These are phyloP conservation scores for Ecliptopera silaceata DNA, from an alignment of 2,888 invertebrate genomes.

Conservation along the genomic window DNA sequence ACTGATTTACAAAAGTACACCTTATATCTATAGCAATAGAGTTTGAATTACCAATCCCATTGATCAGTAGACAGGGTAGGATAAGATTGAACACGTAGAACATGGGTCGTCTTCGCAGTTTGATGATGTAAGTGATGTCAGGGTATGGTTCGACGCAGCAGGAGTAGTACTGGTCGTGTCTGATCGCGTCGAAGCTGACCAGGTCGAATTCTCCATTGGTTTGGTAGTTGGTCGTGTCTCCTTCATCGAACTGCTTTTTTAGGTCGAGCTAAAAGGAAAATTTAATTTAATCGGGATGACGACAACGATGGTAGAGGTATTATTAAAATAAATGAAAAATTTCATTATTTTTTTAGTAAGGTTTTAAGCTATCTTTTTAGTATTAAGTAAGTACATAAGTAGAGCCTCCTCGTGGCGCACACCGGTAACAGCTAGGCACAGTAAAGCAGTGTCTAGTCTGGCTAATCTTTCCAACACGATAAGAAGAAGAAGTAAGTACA, in stretches of 20 bases:
- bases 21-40: not conserved
- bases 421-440: too few species aligned
- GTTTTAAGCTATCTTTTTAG: too few species aligned
- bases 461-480: too few species aligned
- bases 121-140: slow-evolving; percentile 92
- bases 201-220: slow-evolving; percentile 96
- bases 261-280: slow-evolving; percentile 84
- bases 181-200: slow-evolving; percentile 88
- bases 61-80: slow-evolving; percentile 92
- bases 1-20: too few species aligned
- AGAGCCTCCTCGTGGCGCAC: too few species aligned
- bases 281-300: not conserved
- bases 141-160: slow-evolving; percentile 93
- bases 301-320: too few species aligned
- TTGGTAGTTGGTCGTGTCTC: slow-evolving; percentile 94
- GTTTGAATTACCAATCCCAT: slow-evolving; percentile 86
- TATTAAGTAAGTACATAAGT: too few species aligned
- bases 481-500: too few species aligned
- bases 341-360: too few species aligned
- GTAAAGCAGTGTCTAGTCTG: too few species aligned
- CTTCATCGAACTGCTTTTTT: slow-evolving; percentile 89
- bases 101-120: slow-evolving; percentile 89
- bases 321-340: too few species aligned
- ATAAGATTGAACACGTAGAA: slow-evolving; percentile 94
- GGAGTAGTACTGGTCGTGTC: slow-evolving; percentile 89